Evolutionary conservation across 2,888 invertebrate species (phyloP), one percentile per base, ranked within the genome.

Genomic region (Sicus ferrugineus): DNA sequence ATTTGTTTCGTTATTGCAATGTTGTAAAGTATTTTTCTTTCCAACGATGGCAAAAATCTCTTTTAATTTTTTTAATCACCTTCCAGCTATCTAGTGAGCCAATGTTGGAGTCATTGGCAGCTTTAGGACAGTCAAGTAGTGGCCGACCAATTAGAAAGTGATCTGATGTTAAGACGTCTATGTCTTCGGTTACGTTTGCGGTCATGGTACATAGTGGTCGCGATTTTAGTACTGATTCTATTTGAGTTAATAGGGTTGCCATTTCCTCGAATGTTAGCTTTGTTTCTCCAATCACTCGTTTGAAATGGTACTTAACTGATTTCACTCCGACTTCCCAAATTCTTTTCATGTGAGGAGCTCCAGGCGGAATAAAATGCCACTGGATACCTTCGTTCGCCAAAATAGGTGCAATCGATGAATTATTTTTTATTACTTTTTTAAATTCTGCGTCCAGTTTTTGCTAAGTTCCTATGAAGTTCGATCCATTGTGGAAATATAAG

Each of bases 21-120:
- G 52, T 52, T 11, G 52, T n/a, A 9, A 52, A n/a, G 28, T 63
- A 63, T 28, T 68, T 63, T 14, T 56, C 48, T 19, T 58, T 54
- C 68, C 68, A 63, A 11, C 26, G 30, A 23, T 38, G 34, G 62
- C 63, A 68, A n/a, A 68, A 68, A 42, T 68, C 38, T 38, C n/a
- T 19, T 16, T 23, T 56, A 14, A 68, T 11, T n/a, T 58, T 63
- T 16, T 68, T 54, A 11, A 68, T n/a, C 2, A 54, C 19, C 42
- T 63, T 63, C 62, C 63, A 64, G 23, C 63, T 30, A 19, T 58
- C 42, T 6, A 68, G 46, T 6, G 38, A 16, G 4, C n/a, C 14
- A 3, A 54, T 64, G 50, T 50, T 50, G 7, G 50, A 5, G 6
- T 50, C n/a, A n/a, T 19, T n/a, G 16, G 7, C 16, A 9, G 50